Evolutionary conservation across 2,113 vertebrate genomes (phyloP).

Genomic region (Chionomys nivalis): DNA sequence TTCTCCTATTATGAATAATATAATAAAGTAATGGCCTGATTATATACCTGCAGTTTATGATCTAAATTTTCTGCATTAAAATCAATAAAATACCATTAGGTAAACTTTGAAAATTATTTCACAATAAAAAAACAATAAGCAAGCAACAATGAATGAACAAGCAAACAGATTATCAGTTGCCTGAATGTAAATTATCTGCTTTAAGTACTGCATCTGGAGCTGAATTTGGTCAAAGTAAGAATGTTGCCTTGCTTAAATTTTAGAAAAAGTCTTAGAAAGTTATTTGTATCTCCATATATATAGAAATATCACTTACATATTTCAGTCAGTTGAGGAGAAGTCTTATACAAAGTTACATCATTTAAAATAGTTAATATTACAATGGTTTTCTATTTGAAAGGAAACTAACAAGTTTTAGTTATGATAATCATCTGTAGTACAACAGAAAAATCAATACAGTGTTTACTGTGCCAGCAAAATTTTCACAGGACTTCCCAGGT

Average conservation of each 20-base stretch:
- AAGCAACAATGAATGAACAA: neutral
- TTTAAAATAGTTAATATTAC: neutral
- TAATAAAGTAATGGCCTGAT: neutral
- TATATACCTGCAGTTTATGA: neutral
- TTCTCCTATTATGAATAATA: neutral
- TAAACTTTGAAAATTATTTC: neutral
- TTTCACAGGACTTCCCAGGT: neutral
- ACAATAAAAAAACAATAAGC: neutral
- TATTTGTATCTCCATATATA: neutral
- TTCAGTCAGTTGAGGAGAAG: neutral
- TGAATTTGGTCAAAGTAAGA: neutral
- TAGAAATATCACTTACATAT: neutral
- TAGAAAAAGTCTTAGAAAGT: neutral
- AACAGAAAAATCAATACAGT: neutral
- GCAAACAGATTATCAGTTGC: neutral
- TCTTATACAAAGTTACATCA: neutral
- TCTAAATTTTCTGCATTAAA: neutral
- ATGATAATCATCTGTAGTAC: neutral
- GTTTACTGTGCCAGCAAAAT: neutral
- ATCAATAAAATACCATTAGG: neutral
- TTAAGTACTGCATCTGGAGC: neutral
- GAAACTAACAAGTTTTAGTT: neutral
- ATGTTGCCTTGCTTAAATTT: neutral
- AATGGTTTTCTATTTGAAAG: neutral
- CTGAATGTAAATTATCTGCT: neutral